Evolutionary conservation across 2,113 vertebrate genomes (phyloP).

Genomic region (Ailurus styani): DNA sequence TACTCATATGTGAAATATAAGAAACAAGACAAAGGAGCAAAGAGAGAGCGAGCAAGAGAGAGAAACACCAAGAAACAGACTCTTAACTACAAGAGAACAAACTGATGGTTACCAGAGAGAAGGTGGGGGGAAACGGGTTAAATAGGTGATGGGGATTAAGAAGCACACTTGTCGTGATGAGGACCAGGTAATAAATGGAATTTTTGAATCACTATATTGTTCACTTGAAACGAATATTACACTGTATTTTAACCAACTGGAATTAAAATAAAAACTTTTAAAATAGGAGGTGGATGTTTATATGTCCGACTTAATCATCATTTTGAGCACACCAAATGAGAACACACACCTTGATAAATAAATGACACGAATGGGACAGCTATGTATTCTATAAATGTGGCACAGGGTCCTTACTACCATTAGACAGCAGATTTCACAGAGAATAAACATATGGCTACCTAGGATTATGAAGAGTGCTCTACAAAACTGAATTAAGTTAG

Average conservation of each 20-base stretch:
- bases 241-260: background rate
- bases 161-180: background rate
- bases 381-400: background rate
- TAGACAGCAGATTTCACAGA: background rate
- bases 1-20: background rate
- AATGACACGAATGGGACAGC: background rate
- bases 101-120: background rate
- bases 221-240: background rate
- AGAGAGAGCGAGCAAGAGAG: background rate
- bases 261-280: background rate
- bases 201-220: background rate
- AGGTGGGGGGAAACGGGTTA: background rate
- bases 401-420: fast-evolving
- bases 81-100: background rate
- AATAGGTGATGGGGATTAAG: background rate
- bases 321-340: background rate
- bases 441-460: background rate
- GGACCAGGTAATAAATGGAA: background rate
- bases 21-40: background rate
- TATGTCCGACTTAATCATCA: background rate
- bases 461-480: background rate
- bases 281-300: background rate
- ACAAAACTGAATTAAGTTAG: background rate
- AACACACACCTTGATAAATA: background rate
- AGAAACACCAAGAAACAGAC: background rate